phyloP scores from a whole-genome alignment of 2,888 invertebrate genomes.

The Phragmatobia fuliginosa region DNA sequence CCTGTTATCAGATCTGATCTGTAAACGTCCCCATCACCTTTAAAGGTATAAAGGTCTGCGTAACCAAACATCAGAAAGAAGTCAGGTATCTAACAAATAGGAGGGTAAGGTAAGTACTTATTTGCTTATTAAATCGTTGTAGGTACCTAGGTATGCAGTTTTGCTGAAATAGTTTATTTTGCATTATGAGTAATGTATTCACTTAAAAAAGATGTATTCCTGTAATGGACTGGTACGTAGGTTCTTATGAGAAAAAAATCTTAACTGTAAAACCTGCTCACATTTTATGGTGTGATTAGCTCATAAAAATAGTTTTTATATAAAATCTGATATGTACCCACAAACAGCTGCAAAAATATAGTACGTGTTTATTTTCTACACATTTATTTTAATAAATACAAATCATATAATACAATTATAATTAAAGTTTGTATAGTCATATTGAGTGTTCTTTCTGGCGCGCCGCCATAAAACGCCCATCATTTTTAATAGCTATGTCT shows the following conservation, averaged over 20 bases:
- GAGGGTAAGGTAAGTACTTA: no score
- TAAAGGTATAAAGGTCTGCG: no score
- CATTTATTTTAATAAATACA: slow-evolving; percentile 32
- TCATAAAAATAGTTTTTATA: neutral
- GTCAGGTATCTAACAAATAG: no score
- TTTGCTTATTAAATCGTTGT: no score
- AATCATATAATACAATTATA: slow-evolving; percentile 27
- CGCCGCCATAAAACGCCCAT: slow-evolving; percentile 37
- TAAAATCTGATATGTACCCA: neutral
- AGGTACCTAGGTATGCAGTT: no score
- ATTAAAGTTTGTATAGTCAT: slow-evolving; percentile 20
- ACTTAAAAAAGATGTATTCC: no score
- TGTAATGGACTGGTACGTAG: no score
- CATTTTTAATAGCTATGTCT: slow-evolving; percentile 39
- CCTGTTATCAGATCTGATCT: no score
- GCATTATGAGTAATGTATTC: no score
- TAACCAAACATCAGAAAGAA: no score
- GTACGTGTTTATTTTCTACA: slow-evolving; percentile 1
- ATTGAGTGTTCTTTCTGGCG: slow-evolving; percentile 27
- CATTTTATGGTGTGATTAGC: neutral
- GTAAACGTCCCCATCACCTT: no score
- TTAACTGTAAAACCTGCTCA: neutral
- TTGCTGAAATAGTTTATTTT: no score
- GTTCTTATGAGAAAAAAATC: neutral
- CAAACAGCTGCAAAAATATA: neutral